Evolutionary conservation across 2,888 invertebrate species (phyloP).

Genomic region (Argyresthia albistria): DNA sequence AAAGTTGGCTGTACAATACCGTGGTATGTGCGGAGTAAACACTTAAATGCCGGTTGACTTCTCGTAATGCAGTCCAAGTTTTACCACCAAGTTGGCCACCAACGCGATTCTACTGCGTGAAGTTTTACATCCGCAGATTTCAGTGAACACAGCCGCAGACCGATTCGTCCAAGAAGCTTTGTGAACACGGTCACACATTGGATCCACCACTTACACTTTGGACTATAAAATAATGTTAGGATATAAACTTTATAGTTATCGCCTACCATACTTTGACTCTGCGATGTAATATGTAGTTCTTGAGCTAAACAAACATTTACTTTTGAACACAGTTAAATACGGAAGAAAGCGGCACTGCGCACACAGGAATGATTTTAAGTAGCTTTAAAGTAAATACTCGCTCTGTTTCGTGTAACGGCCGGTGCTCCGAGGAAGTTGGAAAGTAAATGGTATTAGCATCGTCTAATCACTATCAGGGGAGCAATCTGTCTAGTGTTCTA

Average conservation of each 20-base stretch:
- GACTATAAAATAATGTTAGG: no score
- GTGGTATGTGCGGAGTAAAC: conserved; percentile 63
- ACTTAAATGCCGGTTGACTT: conserved; percentile 64
- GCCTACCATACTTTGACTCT: no score
- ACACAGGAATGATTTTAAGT: conserved; percentile 50
- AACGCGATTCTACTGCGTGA: conserved; percentile 31
- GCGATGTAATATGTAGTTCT: no score
- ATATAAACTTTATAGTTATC: no score
- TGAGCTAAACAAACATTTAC: no score
- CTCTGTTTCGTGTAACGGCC: conserved; percentile 51
- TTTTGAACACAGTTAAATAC: not conserved
- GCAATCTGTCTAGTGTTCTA: conserved; percentile 47
- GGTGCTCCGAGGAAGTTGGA: conserved; percentile 62
- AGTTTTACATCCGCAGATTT: conserved; percentile 55
- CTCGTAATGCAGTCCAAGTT: conserved; percentile 61
- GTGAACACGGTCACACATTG: no score
- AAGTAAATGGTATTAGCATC: conserved; percentile 70
- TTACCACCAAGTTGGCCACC: conserved; percentile 40
- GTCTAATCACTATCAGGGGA: conserved; percentile 68
- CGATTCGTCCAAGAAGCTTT: no score
- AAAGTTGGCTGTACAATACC: conserved; percentile 41
- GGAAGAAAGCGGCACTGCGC: conserved; percentile 27
- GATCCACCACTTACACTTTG: no score
- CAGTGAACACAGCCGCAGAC: no score
- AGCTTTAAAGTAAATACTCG: conserved; percentile 53